Conservation (phyloP, 2,113 vertebrate species). For the Pionites leucogaster region DNA sequence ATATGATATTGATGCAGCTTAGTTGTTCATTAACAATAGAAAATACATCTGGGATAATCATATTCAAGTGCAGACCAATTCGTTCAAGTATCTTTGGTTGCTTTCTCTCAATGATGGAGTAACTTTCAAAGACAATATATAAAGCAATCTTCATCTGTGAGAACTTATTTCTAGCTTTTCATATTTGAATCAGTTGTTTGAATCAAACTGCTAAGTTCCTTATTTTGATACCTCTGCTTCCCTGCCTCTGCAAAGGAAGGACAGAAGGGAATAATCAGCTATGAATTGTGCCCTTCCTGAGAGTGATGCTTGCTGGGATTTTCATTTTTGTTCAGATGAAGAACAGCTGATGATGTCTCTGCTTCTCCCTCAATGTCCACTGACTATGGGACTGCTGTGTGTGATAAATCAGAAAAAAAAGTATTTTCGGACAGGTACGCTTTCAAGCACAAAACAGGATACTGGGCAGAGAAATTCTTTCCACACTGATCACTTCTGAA, state of each 20-base stretch:
- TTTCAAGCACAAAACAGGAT: neutral
- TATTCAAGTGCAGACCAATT: constrained; percentile 43
- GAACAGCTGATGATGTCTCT: neutral
- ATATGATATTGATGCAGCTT: neutral
- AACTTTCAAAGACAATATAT: constrained; percentile 48
- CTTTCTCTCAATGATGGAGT: constrained; percentile 2
- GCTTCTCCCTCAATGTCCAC: neutral
- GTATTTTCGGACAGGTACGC: neutral
- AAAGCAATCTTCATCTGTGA: neutral
- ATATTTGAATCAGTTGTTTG: neutral
- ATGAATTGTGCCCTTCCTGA: neutral
- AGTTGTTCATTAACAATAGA: neutral
- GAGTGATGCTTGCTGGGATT: neutral
- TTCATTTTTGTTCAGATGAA: neutral
- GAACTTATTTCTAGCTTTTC: neutral
- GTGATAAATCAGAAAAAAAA: constrained; percentile 18
- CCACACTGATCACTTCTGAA: neutral
- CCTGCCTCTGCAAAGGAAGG: neutral
- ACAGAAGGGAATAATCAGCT: neutral
- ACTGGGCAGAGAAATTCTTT: neutral
- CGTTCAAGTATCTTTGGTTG: constrained; percentile 68
- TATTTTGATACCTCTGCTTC: neutral
- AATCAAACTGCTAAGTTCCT: neutral
- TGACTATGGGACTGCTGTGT: neutral
- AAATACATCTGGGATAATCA: constrained; percentile 21